Percentiles rank a stretch among this genome's conserved stretches.
Conservation (phyloP, 2,797 vertebrate genomes). For the Podarcis siculus region DNA sequence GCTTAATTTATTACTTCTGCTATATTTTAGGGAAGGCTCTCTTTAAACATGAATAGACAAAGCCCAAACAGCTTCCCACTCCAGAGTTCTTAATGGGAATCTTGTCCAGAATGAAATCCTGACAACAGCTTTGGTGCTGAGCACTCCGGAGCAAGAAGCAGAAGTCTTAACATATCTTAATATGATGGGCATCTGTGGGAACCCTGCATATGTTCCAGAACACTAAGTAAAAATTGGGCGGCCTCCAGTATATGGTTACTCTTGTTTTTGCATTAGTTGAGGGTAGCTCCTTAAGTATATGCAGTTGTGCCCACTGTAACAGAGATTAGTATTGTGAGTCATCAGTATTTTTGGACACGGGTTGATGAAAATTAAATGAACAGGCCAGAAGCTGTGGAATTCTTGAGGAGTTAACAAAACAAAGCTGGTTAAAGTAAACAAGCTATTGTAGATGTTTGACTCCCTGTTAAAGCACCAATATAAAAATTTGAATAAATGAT, state of each 20-base stretch:
- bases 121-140: background rate
- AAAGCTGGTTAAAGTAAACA: slow-evolving; percentile 63
- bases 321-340: slow-evolving; percentile 11
- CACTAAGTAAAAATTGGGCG: background rate
- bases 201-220: background rate
- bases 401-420: slow-evolving; percentile 59
- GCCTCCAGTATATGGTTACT: background rate
- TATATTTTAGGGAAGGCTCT: background rate
- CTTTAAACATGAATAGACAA: slow-evolving; percentile 10
- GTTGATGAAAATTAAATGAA: slow-evolving; percentile 55
- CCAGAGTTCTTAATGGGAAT: background rate
- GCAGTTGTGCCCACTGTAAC: background rate
- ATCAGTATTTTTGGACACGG: slow-evolving; percentile 36
- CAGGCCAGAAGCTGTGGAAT: slow-evolving; percentile 53
- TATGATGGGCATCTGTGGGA: background rate
- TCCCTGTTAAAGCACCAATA: slow-evolving; percentile 59
- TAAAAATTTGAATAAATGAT: slow-evolving; percentile 61
- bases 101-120: background rate
- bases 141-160: background rate
- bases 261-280: background rate
- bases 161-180: background rate
- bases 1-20: background rate
- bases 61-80: background rate
- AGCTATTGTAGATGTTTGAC: slow-evolving; percentile 48
- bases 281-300: background rate